Percentiles rank a stretch among this genome's conserved stretches.
These are phyloP conservation scores for Pristionchus entomophagus DNA, from an alignment of 2,888 invertebrate genomes.

Conservation along the genomic window DNA sequence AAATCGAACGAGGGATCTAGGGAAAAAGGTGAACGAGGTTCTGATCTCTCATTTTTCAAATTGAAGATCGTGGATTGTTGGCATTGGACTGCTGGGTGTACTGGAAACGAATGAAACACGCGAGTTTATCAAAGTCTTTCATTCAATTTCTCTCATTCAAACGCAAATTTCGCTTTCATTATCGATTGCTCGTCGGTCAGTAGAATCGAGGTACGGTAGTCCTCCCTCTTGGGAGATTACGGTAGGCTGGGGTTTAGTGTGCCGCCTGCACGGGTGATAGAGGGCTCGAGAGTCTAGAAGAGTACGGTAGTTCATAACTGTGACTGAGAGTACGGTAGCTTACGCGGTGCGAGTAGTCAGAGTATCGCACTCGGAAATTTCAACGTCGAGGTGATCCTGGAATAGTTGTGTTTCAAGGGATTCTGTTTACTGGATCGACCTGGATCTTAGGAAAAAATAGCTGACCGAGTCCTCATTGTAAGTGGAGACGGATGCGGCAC, in stretches of 20 bases:
- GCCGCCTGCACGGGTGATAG: background rate
- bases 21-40: background rate
- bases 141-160: slow-evolving; percentile 24
- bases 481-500: background rate
- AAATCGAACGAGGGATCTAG: background rate
- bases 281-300: background rate
- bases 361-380: background rate
- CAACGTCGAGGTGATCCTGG: slow-evolving; percentile 14
- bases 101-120: background rate
- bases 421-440: too few species aligned
- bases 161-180: background rate
- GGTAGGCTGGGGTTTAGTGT: background rate
- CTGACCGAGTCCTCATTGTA: background rate
- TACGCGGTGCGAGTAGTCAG: slow-evolving; percentile 4
- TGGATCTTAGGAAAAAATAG: background rate
- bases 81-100: too few species aligned
- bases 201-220: slow-evolving; percentile 32
- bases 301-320: background rate
- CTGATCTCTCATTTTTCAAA: too few species aligned
- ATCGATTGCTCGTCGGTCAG: slow-evolving; percentile 27
- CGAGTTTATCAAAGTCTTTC: slow-evolving; percentile 34
- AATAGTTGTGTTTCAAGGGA: background rate
- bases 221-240: background rate
- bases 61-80: too few species aligned
- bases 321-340: background rate